Percentiles rank a stretch among this genome's conserved stretches.
Conservation (phyloP, 2,888 invertebrate genomes). For the Cephus rjabovi region DNA sequence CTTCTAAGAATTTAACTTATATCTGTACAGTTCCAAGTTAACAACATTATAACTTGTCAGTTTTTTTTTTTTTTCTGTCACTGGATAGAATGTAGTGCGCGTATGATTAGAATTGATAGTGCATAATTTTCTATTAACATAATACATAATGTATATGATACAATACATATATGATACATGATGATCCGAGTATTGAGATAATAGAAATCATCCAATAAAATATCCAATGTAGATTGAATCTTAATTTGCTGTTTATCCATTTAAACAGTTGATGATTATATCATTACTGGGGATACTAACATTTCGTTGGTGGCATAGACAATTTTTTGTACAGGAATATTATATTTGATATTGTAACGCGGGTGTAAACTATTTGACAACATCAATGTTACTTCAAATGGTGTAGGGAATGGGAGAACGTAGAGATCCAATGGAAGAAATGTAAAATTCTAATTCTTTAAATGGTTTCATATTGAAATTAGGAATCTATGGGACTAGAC, state of each 20-base stretch:
- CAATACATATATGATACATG: conserved; percentile 33
- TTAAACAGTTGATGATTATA: neutral
- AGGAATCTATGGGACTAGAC: conserved; percentile 46
- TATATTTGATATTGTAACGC: neutral
- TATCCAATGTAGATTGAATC: neutral
- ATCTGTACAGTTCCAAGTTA: conserved; percentile 8
- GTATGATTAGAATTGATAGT: neutral
- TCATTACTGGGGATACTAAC: neutral
- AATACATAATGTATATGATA: conserved; percentile 2
- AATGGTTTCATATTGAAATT: neutral
- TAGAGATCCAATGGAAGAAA: neutral
- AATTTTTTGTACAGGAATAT: neutral
- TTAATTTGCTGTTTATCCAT: neutral
- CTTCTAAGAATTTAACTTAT: conserved; percentile 20
- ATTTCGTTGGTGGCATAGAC: neutral
- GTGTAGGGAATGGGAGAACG: neutral
- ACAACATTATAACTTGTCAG: neutral
- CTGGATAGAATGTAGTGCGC: neutral
- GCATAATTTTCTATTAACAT: neutral
- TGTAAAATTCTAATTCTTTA: neutral
- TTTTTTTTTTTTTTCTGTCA: conserved; percentile 6
- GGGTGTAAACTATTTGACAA: neutral
- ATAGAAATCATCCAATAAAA: neutral
- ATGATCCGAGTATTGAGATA: conserved; percentile 33
- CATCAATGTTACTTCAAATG: neutral